phyloP scores from a whole-genome alignment of 1,140 invertebrate species.

The Octopus sinensis region DNA sequence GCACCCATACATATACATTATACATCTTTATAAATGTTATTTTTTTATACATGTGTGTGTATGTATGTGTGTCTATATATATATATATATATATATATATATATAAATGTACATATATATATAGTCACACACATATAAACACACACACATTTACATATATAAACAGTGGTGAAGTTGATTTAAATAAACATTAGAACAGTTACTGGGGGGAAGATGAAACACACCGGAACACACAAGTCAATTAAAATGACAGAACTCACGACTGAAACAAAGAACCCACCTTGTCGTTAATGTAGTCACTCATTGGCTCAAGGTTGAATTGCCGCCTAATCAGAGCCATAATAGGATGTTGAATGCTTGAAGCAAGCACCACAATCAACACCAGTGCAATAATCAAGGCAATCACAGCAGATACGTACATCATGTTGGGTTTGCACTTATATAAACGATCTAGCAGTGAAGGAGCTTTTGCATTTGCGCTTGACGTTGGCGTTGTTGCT shows the following conservation, averaged over 20 bases:
- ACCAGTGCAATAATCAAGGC: not conserved
- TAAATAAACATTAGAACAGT: too few relatives aligned
- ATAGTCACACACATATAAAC: too few relatives aligned
- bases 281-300: slow-evolving; percentile 12
- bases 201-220: too few relatives aligned
- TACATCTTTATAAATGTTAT: too few relatives aligned
- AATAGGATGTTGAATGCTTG: slow-evolving; percentile 6
- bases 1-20: too few relatives aligned
- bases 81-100: too few relatives aligned
- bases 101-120: too few relatives aligned
- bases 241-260: not conserved
- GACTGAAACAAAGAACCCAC: slow-evolving; percentile 11
- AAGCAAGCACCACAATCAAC: not conserved
- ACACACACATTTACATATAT: too few relatives aligned
- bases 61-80: too few relatives aligned
- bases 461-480: not conserved
- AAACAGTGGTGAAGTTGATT: too few relatives aligned
- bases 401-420: not conserved
- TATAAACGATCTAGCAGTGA: not conserved
- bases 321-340: not conserved
- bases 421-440: not conserved
- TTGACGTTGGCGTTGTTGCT: not conserved
- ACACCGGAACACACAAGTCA: too few relatives aligned
- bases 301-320: slow-evolving; percentile 3
- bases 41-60: too few relatives aligned